Evolutionary conservation across 2,888 invertebrate genomes (phyloP).

Genomic region (Stratiomys singularior): DNA sequence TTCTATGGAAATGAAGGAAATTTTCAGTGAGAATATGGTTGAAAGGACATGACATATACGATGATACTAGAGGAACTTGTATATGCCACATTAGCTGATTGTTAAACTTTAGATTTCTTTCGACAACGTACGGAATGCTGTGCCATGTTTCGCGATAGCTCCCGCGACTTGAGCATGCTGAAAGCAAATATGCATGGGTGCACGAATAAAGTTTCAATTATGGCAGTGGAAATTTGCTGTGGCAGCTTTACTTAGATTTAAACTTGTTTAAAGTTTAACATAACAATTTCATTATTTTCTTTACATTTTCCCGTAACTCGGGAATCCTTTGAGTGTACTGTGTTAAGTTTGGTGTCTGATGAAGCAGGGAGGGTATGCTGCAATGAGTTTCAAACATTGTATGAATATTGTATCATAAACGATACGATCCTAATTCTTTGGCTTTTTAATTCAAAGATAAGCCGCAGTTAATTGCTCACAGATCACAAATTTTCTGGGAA

Average conservation of each 20-base stretch:
- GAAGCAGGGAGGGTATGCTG: too few relatives aligned
- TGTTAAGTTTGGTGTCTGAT: too few relatives aligned
- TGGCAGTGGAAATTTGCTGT: not conserved
- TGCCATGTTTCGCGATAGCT: not conserved
- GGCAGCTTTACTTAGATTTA: not conserved
- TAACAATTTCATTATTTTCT: not conserved
- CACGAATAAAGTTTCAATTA: slow-evolving; percentile 1
- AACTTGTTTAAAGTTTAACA: not conserved
- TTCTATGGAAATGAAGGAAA: slow-evolving; percentile 7
- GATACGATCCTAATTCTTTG: too few relatives aligned
- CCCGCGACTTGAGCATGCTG: not conserved
- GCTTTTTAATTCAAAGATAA: too few relatives aligned
- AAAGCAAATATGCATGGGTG: not conserved
- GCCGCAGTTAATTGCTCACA: too few relatives aligned
- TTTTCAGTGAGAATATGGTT: not conserved
- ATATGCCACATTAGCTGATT: not conserved
- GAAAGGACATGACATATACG: not conserved
- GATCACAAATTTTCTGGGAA: too few relatives aligned
- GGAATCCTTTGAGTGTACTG: too few relatives aligned
- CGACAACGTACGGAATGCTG: not conserved
- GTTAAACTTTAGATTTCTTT: slow-evolving; percentile 14
- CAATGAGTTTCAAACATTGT: too few relatives aligned
- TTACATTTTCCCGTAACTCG: too few relatives aligned
- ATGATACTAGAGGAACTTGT: not conserved
- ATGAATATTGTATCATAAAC: too few relatives aligned